These are phyloP conservation scores for Temnothorax rugatulus DNA, from an alignment of 2,888 invertebrate species.

Conservation along the genomic window DNA sequence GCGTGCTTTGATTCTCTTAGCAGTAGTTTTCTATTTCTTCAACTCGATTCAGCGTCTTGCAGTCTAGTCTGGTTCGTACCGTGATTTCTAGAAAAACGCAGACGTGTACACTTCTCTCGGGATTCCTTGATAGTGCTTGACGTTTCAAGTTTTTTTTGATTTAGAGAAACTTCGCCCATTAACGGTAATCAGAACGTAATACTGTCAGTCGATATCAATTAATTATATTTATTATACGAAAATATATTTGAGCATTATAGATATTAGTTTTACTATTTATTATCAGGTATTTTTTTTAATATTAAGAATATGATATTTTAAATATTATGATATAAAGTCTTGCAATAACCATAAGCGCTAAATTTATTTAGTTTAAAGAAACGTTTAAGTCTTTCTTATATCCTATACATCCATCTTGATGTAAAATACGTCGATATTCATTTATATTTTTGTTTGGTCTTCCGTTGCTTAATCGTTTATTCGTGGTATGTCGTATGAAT, in stretches of 20 bases:
- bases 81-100: constrained; percentile 70
- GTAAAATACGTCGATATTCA: neutral
- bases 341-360: neutral
- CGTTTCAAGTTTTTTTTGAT: constrained; percentile 24
- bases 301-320: neutral
- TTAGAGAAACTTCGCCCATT: neutral
- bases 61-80: constrained; percentile 76
- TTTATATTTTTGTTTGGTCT: constrained; percentile 4
- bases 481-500: neutral
- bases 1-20: constrained; percentile 77
- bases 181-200: neutral
- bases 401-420: neutral
- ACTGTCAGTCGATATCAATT: neutral
- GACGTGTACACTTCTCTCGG: constrained; percentile 37
- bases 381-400: neutral
- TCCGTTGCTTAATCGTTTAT: neutral
- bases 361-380: constrained; percentile 12
- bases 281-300: neutral
- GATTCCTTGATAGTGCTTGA: neutral
- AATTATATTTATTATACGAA: constrained; percentile 7
- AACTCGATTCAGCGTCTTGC: constrained; percentile 76
- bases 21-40: constrained; percentile 71
- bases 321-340: neutral
- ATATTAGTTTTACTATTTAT: neutral
- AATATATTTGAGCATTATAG: neutral